Base-by-base conservation (phyloP, 2,888 invertebrate genomes). In the Germaria angustata region DNA sequence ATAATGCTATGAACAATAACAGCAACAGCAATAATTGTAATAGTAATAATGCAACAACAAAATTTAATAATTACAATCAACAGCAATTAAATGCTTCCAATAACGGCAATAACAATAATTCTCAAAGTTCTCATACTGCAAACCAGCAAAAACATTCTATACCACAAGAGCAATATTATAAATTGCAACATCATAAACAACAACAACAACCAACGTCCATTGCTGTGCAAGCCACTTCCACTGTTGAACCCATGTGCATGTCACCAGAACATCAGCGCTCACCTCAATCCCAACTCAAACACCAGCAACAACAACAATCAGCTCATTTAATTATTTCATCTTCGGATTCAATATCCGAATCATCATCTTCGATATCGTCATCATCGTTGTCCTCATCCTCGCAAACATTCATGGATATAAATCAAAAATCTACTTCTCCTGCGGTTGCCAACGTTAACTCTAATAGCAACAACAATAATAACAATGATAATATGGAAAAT, bases 321-420 rank as follows among this genome's bases (percentile, higher is more conserved):
- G 68, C 63, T 49, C 82, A 82, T 73, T 72, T 81, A 79, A 61
- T 76, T 55, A 87, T 87, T 85, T 86, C 88, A 85, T 86, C 87
- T 85, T 85, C 82, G 11, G 82, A 82, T 9, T 76, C 82, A n/a
- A 71, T 76, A 41, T 71, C 82, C 22, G 82, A 82, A 61, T 83
- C 86, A 85, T 85, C 87, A 85, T 87, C 86, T 75, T 75, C 85
- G 71, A 53, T 84, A 73, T 80, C 87, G 68, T 72, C 84, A 51
- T 78, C 85, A 69, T 84, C 87, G 80, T 85, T 88, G 81, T 86
- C 88, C 84, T 86, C 89, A 87, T 90, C 87, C 84, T 87, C 87
- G 81, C 89, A 91, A 87, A 88, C 90, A 86, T 89, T 90, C 88
- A 90, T 89, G 88, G 90, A 90, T 87, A 88, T 86, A 92, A 92